Evolutionary conservation across 2,888 invertebrate genomes (phyloP).

Genomic region (Diplolepis rosae): DNA sequence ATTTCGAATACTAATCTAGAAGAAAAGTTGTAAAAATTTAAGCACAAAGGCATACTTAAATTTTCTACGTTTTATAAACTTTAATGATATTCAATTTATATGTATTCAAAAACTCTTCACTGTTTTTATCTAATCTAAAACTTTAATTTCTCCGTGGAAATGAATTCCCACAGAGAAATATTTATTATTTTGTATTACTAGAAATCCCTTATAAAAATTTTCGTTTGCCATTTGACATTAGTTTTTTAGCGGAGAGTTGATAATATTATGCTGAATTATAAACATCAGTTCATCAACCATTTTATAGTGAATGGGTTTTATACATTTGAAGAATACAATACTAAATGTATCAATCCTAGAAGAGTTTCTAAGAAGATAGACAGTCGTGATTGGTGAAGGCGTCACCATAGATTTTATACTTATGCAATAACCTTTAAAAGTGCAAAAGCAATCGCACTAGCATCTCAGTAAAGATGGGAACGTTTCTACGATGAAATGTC

Average conservation of each 20-base stretch:
- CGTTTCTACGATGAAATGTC: slow-evolving; percentile 30
- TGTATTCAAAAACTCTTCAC: too few relatives aligned
- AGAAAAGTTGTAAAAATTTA: slow-evolving; percentile 10
- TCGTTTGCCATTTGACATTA: too few relatives aligned
- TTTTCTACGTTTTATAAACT: too few relatives aligned
- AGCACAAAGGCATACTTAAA: background rate
- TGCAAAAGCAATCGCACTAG: slow-evolving; percentile 44
- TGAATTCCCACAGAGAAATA: too few relatives aligned
- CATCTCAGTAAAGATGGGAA: slow-evolving; percentile 40
- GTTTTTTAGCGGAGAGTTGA: too few relatives aligned
- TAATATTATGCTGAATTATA: slow-evolving; percentile 1
- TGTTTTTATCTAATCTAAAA: too few relatives aligned
- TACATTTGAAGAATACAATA: slow-evolving; percentile 1
- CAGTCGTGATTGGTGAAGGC: slow-evolving; percentile 37
- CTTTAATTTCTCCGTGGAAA: too few relatives aligned
- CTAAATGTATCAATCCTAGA: background rate
- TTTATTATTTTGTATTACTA: too few relatives aligned
- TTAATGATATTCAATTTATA: too few relatives aligned
- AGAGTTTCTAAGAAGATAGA: slow-evolving; percentile 27
- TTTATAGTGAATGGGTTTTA: background rate
- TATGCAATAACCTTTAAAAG: slow-evolving; percentile 44
- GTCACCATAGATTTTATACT: slow-evolving; percentile 40
- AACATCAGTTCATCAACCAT: slow-evolving; percentile 4
- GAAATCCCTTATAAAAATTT: too few relatives aligned
- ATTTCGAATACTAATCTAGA: slow-evolving; percentile 18